These are phyloP conservation scores for Formicarius rufipectus DNA, from an alignment of 2,113 vertebrate species.

Conservation along the genomic window DNA sequence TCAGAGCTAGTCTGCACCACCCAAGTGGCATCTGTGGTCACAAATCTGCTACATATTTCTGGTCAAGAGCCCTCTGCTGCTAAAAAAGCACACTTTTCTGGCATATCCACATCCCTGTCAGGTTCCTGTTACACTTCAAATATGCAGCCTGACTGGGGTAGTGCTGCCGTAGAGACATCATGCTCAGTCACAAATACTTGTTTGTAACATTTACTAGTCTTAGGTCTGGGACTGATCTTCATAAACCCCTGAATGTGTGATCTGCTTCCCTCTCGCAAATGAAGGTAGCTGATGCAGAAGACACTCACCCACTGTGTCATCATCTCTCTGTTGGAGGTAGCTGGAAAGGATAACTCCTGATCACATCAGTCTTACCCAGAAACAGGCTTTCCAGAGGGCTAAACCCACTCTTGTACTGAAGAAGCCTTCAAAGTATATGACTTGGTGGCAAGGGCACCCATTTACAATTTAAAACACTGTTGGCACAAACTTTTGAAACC, in stretches of 20 bases:
- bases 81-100: neutral
- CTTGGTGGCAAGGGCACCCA: neutral
- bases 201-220: neutral
- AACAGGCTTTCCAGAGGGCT: neutral
- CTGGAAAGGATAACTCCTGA: neutral
- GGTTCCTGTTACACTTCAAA: neutral
- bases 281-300: neutral
- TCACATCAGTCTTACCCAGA: neutral
- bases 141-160: neutral
- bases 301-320: neutral
- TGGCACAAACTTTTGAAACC: neutral
- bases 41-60: neutral
- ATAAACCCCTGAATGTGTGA: neutral
- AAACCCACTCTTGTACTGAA: neutral
- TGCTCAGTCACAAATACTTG: neutral
- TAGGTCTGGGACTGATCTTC: neutral
- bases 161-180: neutral
- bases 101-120: neutral
- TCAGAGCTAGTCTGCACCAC: conserved; percentile 25
- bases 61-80: neutral
- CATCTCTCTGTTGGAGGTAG: neutral
- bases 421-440: neutral
- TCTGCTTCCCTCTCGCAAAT: neutral
- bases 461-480: neutral
- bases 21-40: conserved; percentile 37